Conservation (phyloP, 2,888 invertebrate genomes). For the Litoditis marina region DNA sequence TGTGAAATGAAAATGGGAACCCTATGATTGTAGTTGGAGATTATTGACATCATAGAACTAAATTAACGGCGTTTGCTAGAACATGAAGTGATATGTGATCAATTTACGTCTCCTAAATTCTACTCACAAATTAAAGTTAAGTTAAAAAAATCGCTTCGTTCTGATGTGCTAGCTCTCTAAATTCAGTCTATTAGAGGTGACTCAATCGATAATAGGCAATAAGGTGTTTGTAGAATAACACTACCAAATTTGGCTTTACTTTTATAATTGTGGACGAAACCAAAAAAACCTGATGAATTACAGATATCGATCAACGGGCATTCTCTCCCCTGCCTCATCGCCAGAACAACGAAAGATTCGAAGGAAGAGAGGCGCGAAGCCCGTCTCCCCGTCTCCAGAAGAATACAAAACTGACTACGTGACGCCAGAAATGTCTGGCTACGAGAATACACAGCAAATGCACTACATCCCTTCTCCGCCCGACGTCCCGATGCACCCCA, state of each 20-base stretch:
- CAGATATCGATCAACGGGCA: conserved; percentile 58
- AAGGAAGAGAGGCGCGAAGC: conserved; percentile 6
- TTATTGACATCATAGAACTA: no score
- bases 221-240: no score
- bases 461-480: conserved; percentile 4
- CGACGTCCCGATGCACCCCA: not conserved
- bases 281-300: conserved; percentile 10
- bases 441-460: not conserved
- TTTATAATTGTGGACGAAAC: not conserved
- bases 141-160: no score
- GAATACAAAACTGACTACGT: not conserved
- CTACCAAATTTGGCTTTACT: not conserved
- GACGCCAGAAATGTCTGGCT: not conserved
- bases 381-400: conserved; percentile 11
- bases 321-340: conserved; percentile 55
- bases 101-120: no score
- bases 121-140: no score
- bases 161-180: no score
- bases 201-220: no score
- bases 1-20: no score
- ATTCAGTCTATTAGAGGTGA: no score
- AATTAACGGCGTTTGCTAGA: no score
- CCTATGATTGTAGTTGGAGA: no score
- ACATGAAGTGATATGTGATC: no score
- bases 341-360: conserved; percentile 47